A percentile compares a stretch with the other conserved stretches of the same genome.
phyloP scores from a whole-genome alignment of 2,113 vertebrate species.

The Sigmodon hispidus region DNA sequence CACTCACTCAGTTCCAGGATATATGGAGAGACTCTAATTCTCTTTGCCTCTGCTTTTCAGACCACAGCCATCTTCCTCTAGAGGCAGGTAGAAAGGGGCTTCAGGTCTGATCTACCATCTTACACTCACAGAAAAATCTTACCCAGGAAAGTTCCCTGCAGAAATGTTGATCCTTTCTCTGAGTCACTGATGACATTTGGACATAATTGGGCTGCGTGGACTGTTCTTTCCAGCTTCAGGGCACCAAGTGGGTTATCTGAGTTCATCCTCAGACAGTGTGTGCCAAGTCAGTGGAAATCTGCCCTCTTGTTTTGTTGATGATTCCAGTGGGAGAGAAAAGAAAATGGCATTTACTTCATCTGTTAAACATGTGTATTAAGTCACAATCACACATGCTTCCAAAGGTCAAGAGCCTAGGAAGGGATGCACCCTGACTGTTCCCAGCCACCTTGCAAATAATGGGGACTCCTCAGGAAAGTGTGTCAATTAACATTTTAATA shows the following conservation, averaged over 20 bases:
- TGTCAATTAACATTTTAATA: not conserved
- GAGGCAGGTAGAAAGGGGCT: rapidly evolving
- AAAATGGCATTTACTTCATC: not conserved
- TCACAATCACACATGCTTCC: not conserved
- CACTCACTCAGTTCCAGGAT: not conserved
- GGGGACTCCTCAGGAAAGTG: not conserved
- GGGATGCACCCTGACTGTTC: not conserved
- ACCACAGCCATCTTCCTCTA: not conserved
- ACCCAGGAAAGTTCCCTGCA: not conserved
- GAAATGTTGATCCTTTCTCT: not conserved
- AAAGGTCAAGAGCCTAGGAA: not conserved
- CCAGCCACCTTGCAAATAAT: not conserved
- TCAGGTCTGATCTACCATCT: not conserved
- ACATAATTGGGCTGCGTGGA: not conserved
- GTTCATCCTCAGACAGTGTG: not conserved
- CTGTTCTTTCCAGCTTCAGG: not conserved
- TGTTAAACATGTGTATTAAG: not conserved
- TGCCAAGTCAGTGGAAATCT: not conserved
- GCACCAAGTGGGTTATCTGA: not conserved
- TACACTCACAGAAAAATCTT: not conserved
- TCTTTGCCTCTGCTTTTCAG: not conserved
- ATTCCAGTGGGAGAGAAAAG: not conserved
- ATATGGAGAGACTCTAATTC: not conserved
- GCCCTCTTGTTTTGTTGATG: not conserved
- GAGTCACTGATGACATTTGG: not conserved